Evolutionary conservation across 2,888 invertebrate genomes (phyloP), one percentile per base, ranked within the genome.

Genomic region (Phymatocera aterrima): DNA sequence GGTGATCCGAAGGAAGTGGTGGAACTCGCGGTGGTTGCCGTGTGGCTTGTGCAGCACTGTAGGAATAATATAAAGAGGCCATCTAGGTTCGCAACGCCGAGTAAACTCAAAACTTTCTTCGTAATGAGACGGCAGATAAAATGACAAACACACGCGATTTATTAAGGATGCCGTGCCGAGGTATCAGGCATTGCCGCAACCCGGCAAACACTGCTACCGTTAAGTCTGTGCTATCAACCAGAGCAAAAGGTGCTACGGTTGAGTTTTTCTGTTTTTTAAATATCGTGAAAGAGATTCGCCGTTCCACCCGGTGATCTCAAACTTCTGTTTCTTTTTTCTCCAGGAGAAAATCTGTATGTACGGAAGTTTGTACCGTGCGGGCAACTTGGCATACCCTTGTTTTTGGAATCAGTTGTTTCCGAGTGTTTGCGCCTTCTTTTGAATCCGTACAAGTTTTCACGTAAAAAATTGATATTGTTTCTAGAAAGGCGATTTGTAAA

Each of bases 1-100:
- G 90, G 89, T 90, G 89, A 89, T 89, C 89, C 89, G 90, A 88
- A 86, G 87, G 89, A 88, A 89, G 88, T 88, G 87, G 89, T 87
- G 89, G 86, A 82, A 80, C 81, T 43, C 64, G 75, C 57, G 74
- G 40, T 12, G 57, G 34, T 15, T 57, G 31, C 15, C 2, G 24
- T 28, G 43, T 40, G 75, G 72, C 57, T 54, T 75, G n/a, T 75
- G 57, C n/a, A n/a, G n/a, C 28, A 28, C 24, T 43, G 60, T 28
- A 75, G n/a, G n/a, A n/a, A 75, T 88, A 89, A 83, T 83, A 86
- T 86, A 90, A 90, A 88, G 86, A 87, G 89, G 89, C 88, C 89
- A 88, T 84, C 85, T 86, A 87, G 83, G 84, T 85, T 87, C 85
- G 85, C 87, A 85, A 85, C 85, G 83, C 83, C 80, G 82, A 80